Conservation (phyloP, 2,113 vertebrate species). For the Phoenicopterus ruber region DNA sequence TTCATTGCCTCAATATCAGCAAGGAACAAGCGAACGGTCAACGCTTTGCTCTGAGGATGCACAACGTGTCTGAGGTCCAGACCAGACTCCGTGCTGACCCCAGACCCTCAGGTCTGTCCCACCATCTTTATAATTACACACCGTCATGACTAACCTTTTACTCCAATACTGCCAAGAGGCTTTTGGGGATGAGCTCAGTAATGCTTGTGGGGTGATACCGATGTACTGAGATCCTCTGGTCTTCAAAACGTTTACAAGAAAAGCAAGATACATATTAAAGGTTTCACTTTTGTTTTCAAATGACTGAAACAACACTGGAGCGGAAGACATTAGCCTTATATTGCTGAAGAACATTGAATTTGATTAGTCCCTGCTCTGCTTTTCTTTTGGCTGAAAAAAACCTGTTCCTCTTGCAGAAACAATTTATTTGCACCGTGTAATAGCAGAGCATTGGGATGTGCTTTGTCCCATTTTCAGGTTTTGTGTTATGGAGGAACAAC, state of each 20-base stretch:
- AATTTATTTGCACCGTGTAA: not conserved
- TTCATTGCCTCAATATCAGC: accelerated
- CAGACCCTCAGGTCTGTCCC: not conserved
- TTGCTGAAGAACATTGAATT: not conserved
- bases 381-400: not conserved
- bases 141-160: not conserved
- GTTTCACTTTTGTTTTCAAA: not conserved
- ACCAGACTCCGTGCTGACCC: not conserved
- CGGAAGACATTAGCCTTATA: not conserved
- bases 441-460: not conserved
- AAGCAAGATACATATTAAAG: not conserved
- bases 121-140: no score
- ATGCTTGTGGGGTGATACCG: not conserved
- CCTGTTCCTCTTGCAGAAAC: not conserved
- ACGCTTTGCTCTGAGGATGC: not conserved
- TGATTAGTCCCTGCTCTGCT: not conserved
- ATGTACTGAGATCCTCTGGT: not conserved
- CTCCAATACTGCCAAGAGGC: not conserved
- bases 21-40: not conserved
- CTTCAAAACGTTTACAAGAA: not conserved
- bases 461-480: not conserved
- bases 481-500: not conserved
- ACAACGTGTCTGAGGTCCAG: not conserved
- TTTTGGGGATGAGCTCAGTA: not conserved
- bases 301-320: not conserved